Percentiles rank a stretch among this genome's conserved stretches.
These are phyloP conservation scores for Zaprionus africanus DNA, from an alignment of 1,140 invertebrate species.

Conservation along the genomic window DNA sequence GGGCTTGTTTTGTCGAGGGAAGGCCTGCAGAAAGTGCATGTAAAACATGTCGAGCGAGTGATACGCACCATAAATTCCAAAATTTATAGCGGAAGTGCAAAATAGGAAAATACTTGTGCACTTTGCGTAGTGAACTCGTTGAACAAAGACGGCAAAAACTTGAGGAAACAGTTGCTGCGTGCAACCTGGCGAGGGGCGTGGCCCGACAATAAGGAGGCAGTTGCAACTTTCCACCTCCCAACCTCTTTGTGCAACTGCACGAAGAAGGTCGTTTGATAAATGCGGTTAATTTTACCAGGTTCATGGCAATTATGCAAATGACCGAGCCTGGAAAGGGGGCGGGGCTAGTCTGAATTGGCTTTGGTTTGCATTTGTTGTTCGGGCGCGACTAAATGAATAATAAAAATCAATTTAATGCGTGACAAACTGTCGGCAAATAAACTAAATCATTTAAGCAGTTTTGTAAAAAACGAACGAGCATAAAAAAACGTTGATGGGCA, in stretches of 20 bases:
- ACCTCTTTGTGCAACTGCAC: constrained; percentile 17
- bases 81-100: constrained; percentile 81
- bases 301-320: constrained; percentile 69
- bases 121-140: constrained; percentile 33
- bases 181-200: background rate
- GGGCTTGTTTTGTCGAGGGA: constrained; percentile 11
- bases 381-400: constrained; percentile 33
- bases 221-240: background rate
- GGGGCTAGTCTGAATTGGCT: background rate
- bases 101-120: constrained; percentile 76
- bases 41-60: constrained; percentile 73
- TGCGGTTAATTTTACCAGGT: constrained; percentile 62
- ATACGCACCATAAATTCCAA: constrained; percentile 76
- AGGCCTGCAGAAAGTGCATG: constrained; percentile 52
- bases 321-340: background rate
- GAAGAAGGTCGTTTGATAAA: constrained; percentile 63
- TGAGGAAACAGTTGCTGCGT: constrained; percentile 14
- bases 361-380: constrained; percentile 18
- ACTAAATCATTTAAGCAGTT: constrained; percentile 16
- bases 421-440: constrained; percentile 44
- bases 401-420: constrained; percentile 60
- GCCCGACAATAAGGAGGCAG: constrained; percentile 16
- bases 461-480: background rate
- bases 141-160: constrained; percentile 44
- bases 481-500: constrained; percentile 2